phyloP scores from a whole-genome alignment of 2,797 vertebrate species.

The Scyliorhinus canicula region DNA sequence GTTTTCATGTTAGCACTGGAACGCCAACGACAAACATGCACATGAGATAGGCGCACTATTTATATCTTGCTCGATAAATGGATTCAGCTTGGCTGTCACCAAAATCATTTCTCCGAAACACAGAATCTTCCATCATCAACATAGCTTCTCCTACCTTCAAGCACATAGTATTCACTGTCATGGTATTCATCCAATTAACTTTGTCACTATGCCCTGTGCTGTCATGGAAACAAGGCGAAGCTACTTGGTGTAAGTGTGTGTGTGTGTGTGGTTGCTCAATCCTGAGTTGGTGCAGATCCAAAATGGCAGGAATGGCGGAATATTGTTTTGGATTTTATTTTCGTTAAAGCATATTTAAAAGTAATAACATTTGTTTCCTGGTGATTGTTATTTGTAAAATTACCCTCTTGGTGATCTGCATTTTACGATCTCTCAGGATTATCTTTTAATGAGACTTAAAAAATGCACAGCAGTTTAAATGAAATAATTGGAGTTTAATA shows the following conservation, averaged over 20 bases:
- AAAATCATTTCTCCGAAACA: conserved; percentile 27
- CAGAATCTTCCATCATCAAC: conserved; percentile 17
- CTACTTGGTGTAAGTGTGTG: neutral
- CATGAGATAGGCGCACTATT: conserved; percentile 5
- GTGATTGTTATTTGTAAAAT: neutral
- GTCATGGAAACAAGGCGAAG: conserved; percentile 31
- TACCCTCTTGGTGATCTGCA: neutral
- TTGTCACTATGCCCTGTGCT: neutral
- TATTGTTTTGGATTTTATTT: neutral
- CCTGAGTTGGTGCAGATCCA: neutral
- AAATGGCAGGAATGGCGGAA: neutral
- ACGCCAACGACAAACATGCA: neutral
- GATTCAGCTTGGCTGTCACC: conserved; percentile 21
- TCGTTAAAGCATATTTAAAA: neutral
- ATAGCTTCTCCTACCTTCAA: conserved; percentile 21
- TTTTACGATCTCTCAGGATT: neutral
- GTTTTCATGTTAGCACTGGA: neutral
- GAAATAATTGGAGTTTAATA: neutral
- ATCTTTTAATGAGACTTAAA: neutral
- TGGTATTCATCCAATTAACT: conserved; percentile 30
- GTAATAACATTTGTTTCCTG: neutral
- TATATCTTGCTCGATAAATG: neutral
- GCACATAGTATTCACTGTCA: neutral
- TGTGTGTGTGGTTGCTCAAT: neutral
- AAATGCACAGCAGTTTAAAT: neutral